phyloP scores from a whole-genome alignment of 2,888 invertebrate genomes.

The Tortrix viridana region DNA sequence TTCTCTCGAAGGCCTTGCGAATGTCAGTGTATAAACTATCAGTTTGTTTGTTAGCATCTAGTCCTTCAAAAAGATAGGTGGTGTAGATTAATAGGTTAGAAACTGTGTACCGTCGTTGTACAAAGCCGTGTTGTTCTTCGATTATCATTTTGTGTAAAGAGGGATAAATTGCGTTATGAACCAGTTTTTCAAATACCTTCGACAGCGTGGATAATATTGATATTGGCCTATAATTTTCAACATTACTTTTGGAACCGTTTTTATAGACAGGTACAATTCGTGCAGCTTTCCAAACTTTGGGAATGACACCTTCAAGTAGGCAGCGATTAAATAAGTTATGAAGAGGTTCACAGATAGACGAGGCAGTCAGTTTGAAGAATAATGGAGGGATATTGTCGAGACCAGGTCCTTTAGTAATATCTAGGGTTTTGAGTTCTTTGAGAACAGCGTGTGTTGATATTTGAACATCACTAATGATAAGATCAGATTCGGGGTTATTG shows the following conservation, averaged over 20 bases:
- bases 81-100: background rate
- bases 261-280: background rate
- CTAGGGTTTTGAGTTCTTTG: background rate
- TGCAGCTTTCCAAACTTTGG: background rate
- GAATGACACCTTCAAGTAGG: background rate
- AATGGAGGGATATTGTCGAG: background rate
- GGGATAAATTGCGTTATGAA: background rate
- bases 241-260: background rate
- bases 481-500: background rate
- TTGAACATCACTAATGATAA: background rate
- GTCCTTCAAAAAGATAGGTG: background rate
- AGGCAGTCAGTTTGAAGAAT: background rate
- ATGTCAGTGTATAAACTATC: background rate
- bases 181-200: background rate
- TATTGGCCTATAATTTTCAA: background rate
- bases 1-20: background rate
- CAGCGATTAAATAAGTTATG: conserved; percentile 4
- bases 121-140: background rate
- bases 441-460: background rate
- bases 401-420: background rate
- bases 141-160: background rate
- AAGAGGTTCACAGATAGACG: background rate
- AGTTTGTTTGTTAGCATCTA: background rate
- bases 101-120: background rate
- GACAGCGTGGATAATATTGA: background rate